Conservation (phyloP, 2,113 vertebrate species). For the Salvelinus alpinus region DNA sequence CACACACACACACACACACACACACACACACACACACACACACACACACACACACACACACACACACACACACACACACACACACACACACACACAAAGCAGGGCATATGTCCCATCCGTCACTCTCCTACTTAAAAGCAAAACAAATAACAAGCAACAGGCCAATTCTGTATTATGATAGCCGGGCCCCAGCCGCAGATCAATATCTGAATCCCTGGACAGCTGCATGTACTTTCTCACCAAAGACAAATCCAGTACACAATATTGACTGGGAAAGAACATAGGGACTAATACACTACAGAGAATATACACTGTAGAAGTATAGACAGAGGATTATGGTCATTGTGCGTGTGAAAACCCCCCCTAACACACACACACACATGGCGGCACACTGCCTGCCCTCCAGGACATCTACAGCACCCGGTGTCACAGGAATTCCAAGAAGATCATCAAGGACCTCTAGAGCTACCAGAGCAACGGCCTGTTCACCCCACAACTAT, state of each 20-base stretch:
- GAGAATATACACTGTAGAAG: neutral
- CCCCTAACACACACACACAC: too few species aligned
- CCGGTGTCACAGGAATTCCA: too few species aligned
- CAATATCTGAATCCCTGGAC: slow-evolving; percentile 1
- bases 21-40: neutral
- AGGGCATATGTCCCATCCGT: neutral
- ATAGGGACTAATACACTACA: neutral
- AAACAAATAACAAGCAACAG: neutral
- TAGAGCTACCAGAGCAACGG: too few species aligned
- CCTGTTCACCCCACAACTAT: too few species aligned
- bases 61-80: neutral
- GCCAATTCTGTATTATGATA: neutral
- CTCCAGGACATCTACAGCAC: too few species aligned
- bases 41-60: neutral
- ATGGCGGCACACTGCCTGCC: too few species aligned
- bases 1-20: neutral
- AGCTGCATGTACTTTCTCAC: neutral
- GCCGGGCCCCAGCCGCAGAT: neutral
- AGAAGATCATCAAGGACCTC: too few species aligned
- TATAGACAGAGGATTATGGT: neutral
- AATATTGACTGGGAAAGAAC: neutral
- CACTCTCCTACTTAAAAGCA: neutral
- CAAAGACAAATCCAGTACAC: neutral
- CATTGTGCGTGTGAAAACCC: too few species aligned
- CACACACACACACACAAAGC: neutral